phyloP scores from a whole-genome alignment of 2,797 vertebrate genomes.

The Lophotriccus pileatus region DNA sequence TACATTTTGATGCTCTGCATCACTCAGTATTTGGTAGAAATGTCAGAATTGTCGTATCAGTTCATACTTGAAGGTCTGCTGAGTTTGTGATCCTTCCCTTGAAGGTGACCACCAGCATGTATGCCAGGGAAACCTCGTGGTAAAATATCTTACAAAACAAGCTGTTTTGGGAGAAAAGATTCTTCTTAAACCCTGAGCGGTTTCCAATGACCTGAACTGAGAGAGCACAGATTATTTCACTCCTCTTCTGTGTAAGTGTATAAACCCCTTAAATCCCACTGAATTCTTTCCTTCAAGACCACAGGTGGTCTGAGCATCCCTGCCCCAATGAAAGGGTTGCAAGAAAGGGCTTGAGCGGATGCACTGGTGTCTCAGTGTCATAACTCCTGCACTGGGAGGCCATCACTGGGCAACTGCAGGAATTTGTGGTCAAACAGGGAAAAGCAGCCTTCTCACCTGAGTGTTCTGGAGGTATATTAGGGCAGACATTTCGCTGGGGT shows the following conservation, averaged over 20 bases:
- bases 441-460: not conserved
- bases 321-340: rapidly evolving
- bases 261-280: not conserved
- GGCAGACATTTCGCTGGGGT: not conserved
- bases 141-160: not conserved
- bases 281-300: not conserved
- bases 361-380: not conserved
- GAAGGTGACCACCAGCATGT: not conserved
- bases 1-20: not conserved
- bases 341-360: not conserved
- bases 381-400: not conserved
- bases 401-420: not conserved
- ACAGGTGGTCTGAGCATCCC: rapidly evolving
- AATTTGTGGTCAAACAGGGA: not conserved
- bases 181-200: not conserved
- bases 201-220: not conserved
- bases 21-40: not conserved
- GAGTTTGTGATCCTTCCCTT: not conserved
- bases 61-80: not conserved
- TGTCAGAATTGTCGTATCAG: not conserved
- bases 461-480: not conserved
- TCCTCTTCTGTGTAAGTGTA: not conserved
- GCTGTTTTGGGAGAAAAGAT: not conserved
- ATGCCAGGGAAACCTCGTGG: not conserved
- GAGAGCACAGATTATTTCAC: not conserved